Percentiles rank a stretch among this genome's conserved stretches.
phyloP scores from a whole-genome alignment of 1,140 invertebrate species.

The Penaeus vannamei region DNA sequence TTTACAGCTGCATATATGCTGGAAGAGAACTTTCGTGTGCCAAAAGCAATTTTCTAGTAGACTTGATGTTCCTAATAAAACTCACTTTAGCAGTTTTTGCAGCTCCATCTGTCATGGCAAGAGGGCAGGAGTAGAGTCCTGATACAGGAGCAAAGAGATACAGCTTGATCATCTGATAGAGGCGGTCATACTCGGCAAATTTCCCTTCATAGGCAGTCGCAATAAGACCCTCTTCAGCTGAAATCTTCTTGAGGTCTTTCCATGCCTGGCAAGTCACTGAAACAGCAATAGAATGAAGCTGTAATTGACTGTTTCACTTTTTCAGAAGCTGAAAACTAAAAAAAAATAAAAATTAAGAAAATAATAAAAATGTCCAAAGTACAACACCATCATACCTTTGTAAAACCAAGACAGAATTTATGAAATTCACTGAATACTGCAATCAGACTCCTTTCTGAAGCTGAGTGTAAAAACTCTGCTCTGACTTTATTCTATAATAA shows the following conservation, averaged over 20 bases:
- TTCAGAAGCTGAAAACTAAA: no score
- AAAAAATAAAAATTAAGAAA: no score
- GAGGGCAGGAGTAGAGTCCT: conserved; percentile 76
- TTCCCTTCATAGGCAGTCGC: conserved; percentile 76
- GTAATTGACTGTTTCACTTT: no score
- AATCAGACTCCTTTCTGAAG: no score
- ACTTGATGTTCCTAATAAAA: neutral
- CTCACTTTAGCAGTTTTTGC: conserved; percentile 74
- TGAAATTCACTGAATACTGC: no score
- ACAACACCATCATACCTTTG: no score
- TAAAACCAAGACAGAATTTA: no score
- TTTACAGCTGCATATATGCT: no score
- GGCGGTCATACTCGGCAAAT: conserved; percentile 73
- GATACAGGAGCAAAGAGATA: conserved; percentile 75
- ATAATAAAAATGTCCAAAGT: no score
- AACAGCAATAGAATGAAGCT: neutral
- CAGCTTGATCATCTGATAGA: conserved; percentile 77
- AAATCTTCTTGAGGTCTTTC: conserved; percentile 75
- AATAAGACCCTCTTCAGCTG: conserved; percentile 77
- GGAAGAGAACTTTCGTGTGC: no score
- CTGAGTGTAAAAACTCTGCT: no score
- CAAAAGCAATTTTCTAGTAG: neutral
- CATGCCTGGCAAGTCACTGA: conserved; percentile 75
- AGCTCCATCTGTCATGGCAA: conserved; percentile 80
- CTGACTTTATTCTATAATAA: no score